Evolutionary conservation across 2,888 invertebrate species (phyloP).

Genomic region (Drosophila mimetica): DNA sequence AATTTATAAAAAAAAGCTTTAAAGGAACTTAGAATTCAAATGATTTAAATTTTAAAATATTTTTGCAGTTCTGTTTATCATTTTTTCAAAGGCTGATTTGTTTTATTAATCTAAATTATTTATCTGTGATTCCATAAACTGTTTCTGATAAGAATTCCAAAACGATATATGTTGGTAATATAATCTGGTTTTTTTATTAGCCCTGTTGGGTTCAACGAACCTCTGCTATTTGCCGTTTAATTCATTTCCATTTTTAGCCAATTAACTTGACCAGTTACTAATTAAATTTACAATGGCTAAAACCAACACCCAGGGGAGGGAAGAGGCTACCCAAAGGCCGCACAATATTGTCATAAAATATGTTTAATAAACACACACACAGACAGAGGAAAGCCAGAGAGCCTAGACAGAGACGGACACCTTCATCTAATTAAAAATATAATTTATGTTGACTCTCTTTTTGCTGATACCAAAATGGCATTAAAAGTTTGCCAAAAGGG

Average conservation of each 20-base stretch:
- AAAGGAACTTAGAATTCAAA: too few relatives aligned
- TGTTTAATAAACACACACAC: conserved; percentile 39
- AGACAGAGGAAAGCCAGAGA: background rate
- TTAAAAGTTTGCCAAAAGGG: conserved; percentile 29
- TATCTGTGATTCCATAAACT: background rate
- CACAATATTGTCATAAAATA: conserved; percentile 45
- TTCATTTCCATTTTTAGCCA: conserved; percentile 37
- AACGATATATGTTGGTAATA: background rate
- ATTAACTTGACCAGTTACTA: conserved; percentile 54
- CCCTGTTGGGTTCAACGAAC: conserved; percentile 59
- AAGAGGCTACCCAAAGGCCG: conserved; percentile 5
- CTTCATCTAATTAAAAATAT: conserved; percentile 52
- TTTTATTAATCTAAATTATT: too few relatives aligned
- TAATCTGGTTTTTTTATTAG: conserved; percentile 8
- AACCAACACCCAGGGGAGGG: conserved; percentile 11
- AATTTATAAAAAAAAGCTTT: background rate
- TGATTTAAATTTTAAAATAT: too few relatives aligned
- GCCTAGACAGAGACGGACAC: conserved; percentile 29
- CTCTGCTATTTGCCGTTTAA: conserved; percentile 15
- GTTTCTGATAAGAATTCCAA: background rate
- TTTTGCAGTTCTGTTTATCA: too few relatives aligned
- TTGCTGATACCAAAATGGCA: conserved; percentile 42
- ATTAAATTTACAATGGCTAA: conserved; percentile 64
- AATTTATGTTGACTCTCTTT: conserved; percentile 46
- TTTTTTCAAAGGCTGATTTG: too few relatives aligned